These are phyloP conservation scores for Actinemys pallida DNA, from an alignment of 2,113 vertebrate species.

Conservation along the genomic window DNA sequence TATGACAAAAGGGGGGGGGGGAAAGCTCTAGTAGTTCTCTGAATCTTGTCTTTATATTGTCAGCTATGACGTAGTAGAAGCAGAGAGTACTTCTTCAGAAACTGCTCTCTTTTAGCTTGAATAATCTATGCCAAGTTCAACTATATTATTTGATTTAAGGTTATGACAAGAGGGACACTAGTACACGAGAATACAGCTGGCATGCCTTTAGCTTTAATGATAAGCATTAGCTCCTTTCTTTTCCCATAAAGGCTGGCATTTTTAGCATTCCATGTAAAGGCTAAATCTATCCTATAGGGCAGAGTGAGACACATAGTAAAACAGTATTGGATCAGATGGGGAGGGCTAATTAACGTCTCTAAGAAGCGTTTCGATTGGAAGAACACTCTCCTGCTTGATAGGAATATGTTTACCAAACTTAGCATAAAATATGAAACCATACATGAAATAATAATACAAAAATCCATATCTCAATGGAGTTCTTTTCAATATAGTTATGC, in stretches of 20 bases:
- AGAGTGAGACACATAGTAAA: slow-evolving; percentile 47
- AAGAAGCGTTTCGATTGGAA: not conserved
- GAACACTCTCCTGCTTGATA: slow-evolving; percentile 10
- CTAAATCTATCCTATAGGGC: slow-evolving; percentile 48
- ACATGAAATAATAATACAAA: not conserved
- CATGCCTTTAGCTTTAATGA: slow-evolving; percentile 36
- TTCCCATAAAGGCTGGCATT: slow-evolving; percentile 40
- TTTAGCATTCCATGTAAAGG: slow-evolving; percentile 54
- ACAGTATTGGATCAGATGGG: slow-evolving; percentile 50
- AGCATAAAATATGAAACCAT: not conserved
- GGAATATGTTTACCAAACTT: slow-evolving; percentile 36
- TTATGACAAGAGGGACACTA: slow-evolving; percentile 65
- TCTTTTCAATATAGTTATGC: slow-evolving; percentile 1
- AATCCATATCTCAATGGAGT: not conserved
- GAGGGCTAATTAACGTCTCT: slow-evolving; percentile 22
- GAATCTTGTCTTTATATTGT: slow-evolving; percentile 79
- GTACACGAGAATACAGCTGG: slow-evolving; percentile 63
- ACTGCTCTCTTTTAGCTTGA: slow-evolving; percentile 70
- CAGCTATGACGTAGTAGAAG: slow-evolving; percentile 80
- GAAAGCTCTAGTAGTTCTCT: slow-evolving; percentile 76
- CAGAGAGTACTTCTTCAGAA: slow-evolving; percentile 49
- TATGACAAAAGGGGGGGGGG: slow-evolving; percentile 72
- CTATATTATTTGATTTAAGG: slow-evolving; percentile 58
- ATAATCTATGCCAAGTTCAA: slow-evolving; percentile 78
- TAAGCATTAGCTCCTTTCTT: slow-evolving; percentile 56